Conservation (phyloP, 1,140 invertebrate genomes). For the Sinonovacula constricta region DNA sequence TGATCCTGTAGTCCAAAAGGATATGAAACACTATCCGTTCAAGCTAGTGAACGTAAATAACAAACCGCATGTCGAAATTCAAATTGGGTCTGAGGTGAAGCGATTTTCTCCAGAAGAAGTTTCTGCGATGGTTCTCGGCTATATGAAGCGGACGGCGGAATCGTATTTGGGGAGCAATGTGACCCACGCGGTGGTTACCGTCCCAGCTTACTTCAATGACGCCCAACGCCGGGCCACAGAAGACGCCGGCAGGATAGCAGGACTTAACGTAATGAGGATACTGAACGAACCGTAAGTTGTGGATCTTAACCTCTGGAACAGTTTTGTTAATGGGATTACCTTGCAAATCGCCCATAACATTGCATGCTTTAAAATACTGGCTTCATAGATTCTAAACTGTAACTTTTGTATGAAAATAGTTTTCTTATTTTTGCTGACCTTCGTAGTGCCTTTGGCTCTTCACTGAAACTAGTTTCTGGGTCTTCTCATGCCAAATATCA, state of each 20-base stretch:
- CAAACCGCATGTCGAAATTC: slow-evolving; percentile 87
- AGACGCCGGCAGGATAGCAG: slow-evolving; percentile 87
- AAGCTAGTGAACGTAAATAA: slow-evolving; percentile 90
- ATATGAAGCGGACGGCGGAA: slow-evolving; percentile 99
- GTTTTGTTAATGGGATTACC: background rate
- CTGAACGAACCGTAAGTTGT: slow-evolving; percentile 94
- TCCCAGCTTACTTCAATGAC: slow-evolving; percentile 99
- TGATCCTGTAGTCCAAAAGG: slow-evolving; percentile 92
- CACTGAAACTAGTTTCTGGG: background rate
- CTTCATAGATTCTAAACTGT: background rate
- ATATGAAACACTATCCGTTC: slow-evolving; percentile 97
- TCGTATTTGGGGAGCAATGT: slow-evolving; percentile 96
- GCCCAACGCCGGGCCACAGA: slow-evolving; percentile 98
- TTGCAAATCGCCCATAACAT: background rate
- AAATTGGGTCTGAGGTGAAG: slow-evolving; percentile 86
- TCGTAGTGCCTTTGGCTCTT: background rate
- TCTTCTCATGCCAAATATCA: too few relatives aligned
- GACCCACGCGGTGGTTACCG: slow-evolving; percentile 97
- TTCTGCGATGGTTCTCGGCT: slow-evolving; percentile 97
- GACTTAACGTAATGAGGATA: slow-evolving; percentile 97
- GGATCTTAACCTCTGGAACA: background rate
- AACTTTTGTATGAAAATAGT: background rate
- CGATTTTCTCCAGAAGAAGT: slow-evolving; percentile 98
- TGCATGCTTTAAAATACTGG: background rate
- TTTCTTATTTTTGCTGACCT: background rate